These are phyloP conservation scores for Cryptomyrus ogoouensis DNA, from an alignment of 2,113 vertebrate species.

Conservation along the genomic window DNA sequence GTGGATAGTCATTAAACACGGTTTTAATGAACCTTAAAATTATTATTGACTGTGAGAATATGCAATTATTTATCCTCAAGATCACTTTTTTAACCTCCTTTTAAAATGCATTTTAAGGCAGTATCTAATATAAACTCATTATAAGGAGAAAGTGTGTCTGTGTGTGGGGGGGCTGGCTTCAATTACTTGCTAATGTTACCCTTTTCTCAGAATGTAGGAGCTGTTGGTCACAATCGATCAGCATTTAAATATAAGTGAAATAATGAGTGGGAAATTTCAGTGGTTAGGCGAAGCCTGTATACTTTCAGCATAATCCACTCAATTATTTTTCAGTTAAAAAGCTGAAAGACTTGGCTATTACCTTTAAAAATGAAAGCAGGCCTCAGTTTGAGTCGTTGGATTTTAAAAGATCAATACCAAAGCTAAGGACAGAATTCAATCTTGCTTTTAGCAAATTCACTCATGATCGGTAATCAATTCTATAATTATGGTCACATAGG, in stretches of 20 bases:
- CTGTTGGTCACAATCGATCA: conserved; percentile 6
- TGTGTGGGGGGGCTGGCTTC: not conserved
- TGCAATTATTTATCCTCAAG: conserved; percentile 6
- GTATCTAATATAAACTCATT: not conserved
- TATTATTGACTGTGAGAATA: conserved; percentile 10
- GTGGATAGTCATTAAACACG: not conserved
- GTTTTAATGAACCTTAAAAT: conserved; percentile 11
- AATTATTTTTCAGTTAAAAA: conserved; percentile 1
- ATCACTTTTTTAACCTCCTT: not conserved
- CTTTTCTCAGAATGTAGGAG: not conserved
- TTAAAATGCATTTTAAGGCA: not conserved
- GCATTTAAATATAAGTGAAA: conserved; percentile 12
- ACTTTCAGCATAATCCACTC: not conserved
- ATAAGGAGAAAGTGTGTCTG: not conserved
- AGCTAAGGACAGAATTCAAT: not conserved
- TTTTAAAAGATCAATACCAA: not conserved
- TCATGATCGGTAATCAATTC: not conserved
- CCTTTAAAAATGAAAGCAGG: not conserved
- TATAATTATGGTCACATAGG: not conserved
- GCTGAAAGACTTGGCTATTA: not conserved
- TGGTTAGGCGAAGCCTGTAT: not conserved
- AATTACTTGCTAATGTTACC: conserved; percentile 9
- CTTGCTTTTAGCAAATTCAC: conserved; percentile 2
- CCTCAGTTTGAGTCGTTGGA: not conserved
- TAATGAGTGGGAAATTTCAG: conserved; percentile 1